Base-by-base conservation (phyloP, 2,888 invertebrate species). In the Sarcophaga caerulescens region DNA sequence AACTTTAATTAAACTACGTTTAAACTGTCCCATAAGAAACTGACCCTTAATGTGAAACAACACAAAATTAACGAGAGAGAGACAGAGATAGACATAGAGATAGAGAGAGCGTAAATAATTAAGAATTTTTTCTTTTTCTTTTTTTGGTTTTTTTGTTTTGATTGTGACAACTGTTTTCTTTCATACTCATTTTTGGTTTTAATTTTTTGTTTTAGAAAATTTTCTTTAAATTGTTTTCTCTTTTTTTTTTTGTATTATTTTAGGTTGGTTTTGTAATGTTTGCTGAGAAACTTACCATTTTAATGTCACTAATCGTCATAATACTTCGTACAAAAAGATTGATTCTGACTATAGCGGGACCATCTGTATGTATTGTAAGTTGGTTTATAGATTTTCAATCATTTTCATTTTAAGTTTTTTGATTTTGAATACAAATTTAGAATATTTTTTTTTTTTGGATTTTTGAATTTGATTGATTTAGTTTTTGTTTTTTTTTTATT, bases 311-410 rank as follows among this genome's bases (percentile, higher is more conserved):
- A 95, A 99, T 99, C 93, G 98, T 98, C 94, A 97, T 97, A 93
- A 99, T 98, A 96, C 97, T 98, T 95, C 99, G 95, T 94, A 99
- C 97, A 96, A 98, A 98, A 95, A 98, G 96, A 96, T 99, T 99
- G 94, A 99, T 97, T 95, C 96, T 96, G 94, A 99, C 98, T 95
- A 98, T 96, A 94, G 98, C 98, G 93, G 98, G 98, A 94, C 98
- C 98, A 96, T 98, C 98, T 97, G 95, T 88, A 86, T 86, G 84
- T 86, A 86, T 52, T 86, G 84, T 83, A 83, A 81, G 86, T 83
- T 84, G 83, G 80, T 85, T 65, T 79, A 79, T 85, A 79, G 60
- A 78, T 74, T 35, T 35, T 35, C 35, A 35, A 35, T 35, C 35
- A 35, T 35, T 35, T 35, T 35, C 10, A 35, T 35, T 35, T 35